Conservation (phyloP, 2,888 invertebrate species). For the Oligia strigilis region DNA sequence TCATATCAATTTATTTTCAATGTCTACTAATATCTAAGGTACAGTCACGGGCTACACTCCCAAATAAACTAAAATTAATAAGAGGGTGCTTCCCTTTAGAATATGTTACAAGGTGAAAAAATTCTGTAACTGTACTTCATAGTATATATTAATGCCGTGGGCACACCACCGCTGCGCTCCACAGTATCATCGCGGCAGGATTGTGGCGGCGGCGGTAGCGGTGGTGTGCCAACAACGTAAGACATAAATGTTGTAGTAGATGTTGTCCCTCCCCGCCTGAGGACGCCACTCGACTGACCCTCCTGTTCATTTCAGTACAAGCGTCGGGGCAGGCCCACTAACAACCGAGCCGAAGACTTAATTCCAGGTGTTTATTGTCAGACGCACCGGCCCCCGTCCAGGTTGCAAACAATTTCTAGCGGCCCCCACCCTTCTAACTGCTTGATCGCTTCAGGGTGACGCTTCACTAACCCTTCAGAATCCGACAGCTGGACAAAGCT, state of each 20-base stretch:
- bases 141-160: constrained; percentile 23
- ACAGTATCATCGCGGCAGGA: background rate
- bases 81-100: background rate
- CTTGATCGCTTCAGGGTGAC: constrained; percentile 81
- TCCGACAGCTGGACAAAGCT: constrained; percentile 39
- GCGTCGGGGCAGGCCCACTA: constrained; percentile 89
- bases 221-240: background rate
- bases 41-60: constrained; percentile 28
- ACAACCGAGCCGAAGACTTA: constrained; percentile 83
- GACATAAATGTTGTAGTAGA: constrained; percentile 66
- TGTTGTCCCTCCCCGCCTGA: constrained; percentile 63
- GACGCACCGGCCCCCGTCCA: constrained; percentile 80
- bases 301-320: constrained; percentile 89
- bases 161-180: constrained; percentile 4
- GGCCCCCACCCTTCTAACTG: constrained; percentile 75
- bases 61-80: constrained; percentile 6
- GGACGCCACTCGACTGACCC: constrained; percentile 70
- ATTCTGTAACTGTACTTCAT: constrained; percentile 53
- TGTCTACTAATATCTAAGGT: constrained; percentile 61
- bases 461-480: constrained; percentile 81
- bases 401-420: constrained; percentile 85
- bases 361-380: constrained; percentile 80
- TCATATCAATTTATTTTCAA: constrained; percentile 56
- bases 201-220: background rate
- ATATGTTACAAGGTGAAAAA: background rate